Evolutionary conservation across 2,888 invertebrate species (phyloP), one percentile per base, ranked within the genome.

Genomic region (Tiliacea aurago): DNA sequence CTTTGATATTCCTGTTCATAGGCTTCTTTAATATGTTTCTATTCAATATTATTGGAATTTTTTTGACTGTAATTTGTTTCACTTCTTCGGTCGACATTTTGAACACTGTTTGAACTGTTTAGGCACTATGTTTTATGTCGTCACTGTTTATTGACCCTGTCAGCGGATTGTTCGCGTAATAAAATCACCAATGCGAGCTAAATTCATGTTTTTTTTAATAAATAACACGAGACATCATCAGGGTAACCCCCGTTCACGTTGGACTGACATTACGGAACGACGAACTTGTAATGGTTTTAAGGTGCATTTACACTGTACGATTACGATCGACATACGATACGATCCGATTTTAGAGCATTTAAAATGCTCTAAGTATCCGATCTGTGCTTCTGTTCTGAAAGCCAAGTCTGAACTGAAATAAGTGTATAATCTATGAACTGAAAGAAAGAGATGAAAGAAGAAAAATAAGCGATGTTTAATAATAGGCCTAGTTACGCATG

Each of bases 211-310:
- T 84, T 74, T 73, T 64, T 55, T 55, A n/a, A 53, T 63, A 73
- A 71, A 83, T 66, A 61, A 58, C 6, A 55, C n/a, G 1, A 47
- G 45, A 47, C 6, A 63, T 20, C 56, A 15, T 62, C 15, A 28
- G 85, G 85, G 85, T 83, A 87, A 15, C 84, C 85, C 84, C 85
- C 86, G 41, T 55, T 55, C 84, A 87, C 86, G 41, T 55, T 55
- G 61, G 5, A 63, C 28, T 68, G 45, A 61, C 69, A 69, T 69
- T 49, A 37, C 33, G n/a, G 20, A 28, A 53, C 28, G n/a, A 33
- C 28, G 33, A 33, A 28, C 33, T 67, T 33, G 66, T 3, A n/a
- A 0, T 15, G 37, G 6, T 47, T 23, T 58, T 56, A 43, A 1
- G n/a, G 11, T 1, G 9, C 55, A 7, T 81, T 75, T 81, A 84